Evolutionary conservation across 2,113 vertebrate genomes (phyloP).

Genomic region (Oenanthe melanoleuca): DNA sequence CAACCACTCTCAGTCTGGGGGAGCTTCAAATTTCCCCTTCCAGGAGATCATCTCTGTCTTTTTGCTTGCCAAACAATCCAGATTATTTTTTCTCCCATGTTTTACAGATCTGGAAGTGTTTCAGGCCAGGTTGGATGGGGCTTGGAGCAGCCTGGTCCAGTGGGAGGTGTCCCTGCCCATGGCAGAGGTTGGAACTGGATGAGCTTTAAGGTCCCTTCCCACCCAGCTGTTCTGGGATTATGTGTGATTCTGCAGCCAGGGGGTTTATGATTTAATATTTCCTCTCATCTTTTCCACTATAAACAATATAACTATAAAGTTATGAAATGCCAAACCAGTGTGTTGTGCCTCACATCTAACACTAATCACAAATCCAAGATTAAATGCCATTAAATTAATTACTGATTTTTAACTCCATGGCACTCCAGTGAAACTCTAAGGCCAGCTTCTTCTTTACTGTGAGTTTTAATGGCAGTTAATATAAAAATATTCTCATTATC

Average conservation of each 20-base stretch:
- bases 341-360: background rate
- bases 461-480: background rate
- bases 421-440: background rate
- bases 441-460: background rate
- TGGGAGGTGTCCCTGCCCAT: background rate
- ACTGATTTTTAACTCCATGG: background rate
- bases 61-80: background rate
- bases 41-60: background rate
- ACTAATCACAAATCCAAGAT: background rate
- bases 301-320: background rate
- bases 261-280: background rate
- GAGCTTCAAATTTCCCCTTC: background rate
- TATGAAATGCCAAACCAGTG: background rate
- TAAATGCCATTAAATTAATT: background rate
- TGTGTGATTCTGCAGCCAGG: background rate
- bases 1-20: background rate
- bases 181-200: background rate
- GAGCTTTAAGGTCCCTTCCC: background rate
- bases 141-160: background rate
- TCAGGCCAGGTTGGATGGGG: rapidly evolving
- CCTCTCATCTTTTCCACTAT: background rate
- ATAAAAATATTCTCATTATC: background rate
- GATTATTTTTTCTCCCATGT: background rate
- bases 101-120: background rate
- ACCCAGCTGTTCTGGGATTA: background rate